Conservation (phyloP, 2,113 vertebrate genomes). For the Melanerpes aurifrons region DNA sequence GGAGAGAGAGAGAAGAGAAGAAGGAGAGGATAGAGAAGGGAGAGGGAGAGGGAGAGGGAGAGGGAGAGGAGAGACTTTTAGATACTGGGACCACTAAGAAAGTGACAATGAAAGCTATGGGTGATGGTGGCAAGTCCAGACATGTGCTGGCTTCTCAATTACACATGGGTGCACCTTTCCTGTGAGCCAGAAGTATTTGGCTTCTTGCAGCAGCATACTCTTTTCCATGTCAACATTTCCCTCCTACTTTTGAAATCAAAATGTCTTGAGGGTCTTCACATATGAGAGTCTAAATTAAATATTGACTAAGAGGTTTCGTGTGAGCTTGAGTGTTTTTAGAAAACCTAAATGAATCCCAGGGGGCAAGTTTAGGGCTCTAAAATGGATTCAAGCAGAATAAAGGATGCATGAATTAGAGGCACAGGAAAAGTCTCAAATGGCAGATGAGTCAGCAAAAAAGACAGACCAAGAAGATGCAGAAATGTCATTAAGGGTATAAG, state of each 20-base stretch:
- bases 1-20: no score
- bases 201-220: neutral
- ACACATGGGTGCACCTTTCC: neutral
- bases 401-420: neutral
- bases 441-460: neutral
- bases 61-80: neutral
- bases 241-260: neutral
- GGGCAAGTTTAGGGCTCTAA: neutral
- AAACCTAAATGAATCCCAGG: neutral
- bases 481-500: neutral
- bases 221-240: neutral
- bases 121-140: neutral
- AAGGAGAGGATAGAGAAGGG: no score
- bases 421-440: neutral
- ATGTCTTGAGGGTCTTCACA: neutral
- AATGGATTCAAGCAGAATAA: neutral
- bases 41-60: no score
- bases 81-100: neutral
- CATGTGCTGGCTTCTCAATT: neutral
- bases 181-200: neutral
- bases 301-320: slow-evolving; percentile 19
- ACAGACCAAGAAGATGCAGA: neutral
- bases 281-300: slow-evolving; percentile 3
- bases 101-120: neutral
- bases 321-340: neutral